Percentiles rank a stretch among this genome's conserved stretches.
Conservation (phyloP, 2,113 vertebrate genomes). For the Podarcis muralis region DNA sequence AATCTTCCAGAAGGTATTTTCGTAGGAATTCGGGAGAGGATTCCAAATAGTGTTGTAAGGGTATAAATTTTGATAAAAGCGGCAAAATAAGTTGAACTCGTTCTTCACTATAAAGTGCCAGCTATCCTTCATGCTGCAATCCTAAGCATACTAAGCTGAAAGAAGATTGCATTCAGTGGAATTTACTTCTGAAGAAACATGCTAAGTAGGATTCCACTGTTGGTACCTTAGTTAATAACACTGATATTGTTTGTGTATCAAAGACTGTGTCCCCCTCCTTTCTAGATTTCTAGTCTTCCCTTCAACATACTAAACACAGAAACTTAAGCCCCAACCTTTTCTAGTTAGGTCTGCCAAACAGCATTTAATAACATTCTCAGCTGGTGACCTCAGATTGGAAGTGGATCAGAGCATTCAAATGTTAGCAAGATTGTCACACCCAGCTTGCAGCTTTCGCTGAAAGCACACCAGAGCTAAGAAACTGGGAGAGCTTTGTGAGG, state of each 20-base stretch:
- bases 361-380: background rate
- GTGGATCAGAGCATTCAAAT: background rate
- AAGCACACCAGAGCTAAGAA: background rate
- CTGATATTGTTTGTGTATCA: background rate
- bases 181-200: background rate
- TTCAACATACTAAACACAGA: fast-evolving
- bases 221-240: background rate
- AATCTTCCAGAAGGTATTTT: too few relatives aligned
- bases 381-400: background rate
- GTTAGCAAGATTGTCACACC: background rate
- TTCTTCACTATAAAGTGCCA: too few relatives aligned
- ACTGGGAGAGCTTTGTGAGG: background rate
- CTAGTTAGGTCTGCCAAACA: background rate
- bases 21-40: too few relatives aligned
- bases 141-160: background rate
- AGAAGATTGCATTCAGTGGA: background rate
- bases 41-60: too few relatives aligned
- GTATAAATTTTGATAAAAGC: too few relatives aligned
- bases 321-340: background rate
- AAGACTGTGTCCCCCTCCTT: background rate
- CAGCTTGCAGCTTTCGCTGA: background rate
- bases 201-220: background rate
- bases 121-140: background rate
- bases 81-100: too few relatives aligned
- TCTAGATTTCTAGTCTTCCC: fast-evolving